Conservation (phyloP, 2,888 invertebrate species). For the Nephrotoma flavescens region DNA sequence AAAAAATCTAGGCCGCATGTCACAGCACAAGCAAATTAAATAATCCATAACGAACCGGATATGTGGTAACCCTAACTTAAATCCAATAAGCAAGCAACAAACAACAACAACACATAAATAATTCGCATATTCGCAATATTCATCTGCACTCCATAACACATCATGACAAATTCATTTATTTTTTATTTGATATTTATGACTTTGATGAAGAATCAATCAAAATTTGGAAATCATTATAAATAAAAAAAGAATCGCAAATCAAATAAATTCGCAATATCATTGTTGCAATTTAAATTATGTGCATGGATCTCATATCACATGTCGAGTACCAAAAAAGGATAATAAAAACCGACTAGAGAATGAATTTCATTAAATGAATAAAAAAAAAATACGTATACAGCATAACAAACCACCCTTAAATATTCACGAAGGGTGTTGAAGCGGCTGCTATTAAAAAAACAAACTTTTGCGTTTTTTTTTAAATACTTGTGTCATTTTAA, state of each 20-base stretch:
- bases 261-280: neutral
- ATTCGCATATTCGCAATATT: neutral
- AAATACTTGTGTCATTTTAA: slow-evolving; percentile 9
- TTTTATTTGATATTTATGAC: neutral
- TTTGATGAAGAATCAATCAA: neutral
- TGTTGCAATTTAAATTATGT: neutral
- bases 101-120: neutral
- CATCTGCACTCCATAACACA: neutral
- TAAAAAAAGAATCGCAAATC: neutral
- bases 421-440: slow-evolving; percentile 1
- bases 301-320: neutral
- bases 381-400: neutral
- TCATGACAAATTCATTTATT: neutral
- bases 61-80: neutral
- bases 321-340: neutral
- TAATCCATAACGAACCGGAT: neutral
- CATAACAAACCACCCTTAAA: neutral
- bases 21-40: neutral
- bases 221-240: neutral
- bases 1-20: neutral
- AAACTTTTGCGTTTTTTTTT: slow-evolving; percentile 1
- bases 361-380: neutral
- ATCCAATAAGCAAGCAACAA: neutral
- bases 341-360: neutral
- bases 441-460: neutral